Percentiles rank a stretch among this genome's conserved stretches.
Evolutionary conservation across 2,113 vertebrate genomes (phyloP).

Genomic region (Reinhardtius hippoglossoides): DNA sequence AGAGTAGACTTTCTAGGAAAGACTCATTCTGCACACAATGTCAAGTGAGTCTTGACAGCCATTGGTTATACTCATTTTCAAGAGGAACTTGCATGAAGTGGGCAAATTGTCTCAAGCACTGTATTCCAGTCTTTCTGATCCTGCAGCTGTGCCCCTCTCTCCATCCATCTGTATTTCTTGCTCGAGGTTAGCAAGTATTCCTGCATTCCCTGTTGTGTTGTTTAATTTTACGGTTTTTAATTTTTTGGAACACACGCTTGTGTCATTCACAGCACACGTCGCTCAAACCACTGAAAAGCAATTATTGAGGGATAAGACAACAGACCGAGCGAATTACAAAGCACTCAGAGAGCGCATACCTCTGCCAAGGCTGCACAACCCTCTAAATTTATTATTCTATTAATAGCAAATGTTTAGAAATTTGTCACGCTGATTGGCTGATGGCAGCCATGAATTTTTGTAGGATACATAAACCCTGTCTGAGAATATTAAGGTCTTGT

Average conservation of each 20-base stretch:
- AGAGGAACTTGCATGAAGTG: slow-evolving; percentile 56
- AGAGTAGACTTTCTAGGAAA: slow-evolving; percentile 60
- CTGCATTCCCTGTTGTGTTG: slow-evolving; percentile 1
- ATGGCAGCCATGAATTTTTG: slow-evolving; percentile 31
- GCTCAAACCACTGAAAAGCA: slow-evolving; percentile 22
- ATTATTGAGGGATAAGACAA: slow-evolving; percentile 29
- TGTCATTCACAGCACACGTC: slow-evolving; percentile 14
- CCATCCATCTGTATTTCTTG: not conserved
- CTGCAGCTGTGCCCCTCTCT: not conserved
- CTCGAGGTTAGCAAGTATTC: not conserved
- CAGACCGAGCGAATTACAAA: slow-evolving; percentile 48
- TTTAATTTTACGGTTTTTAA: slow-evolving; percentile 11
- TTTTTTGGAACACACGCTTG: slow-evolving; percentile 13
- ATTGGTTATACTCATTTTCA: slow-evolving; percentile 51
- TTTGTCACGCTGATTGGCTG: slow-evolving; percentile 54
- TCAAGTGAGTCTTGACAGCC: slow-evolving; percentile 67
- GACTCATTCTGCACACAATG: slow-evolving; percentile 45
- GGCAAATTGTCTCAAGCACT: slow-evolving; percentile 31
- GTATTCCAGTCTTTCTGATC: slow-evolving; percentile 23
- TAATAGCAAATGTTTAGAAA: slow-evolving; percentile 47
- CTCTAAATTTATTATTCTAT: slow-evolving; percentile 44
- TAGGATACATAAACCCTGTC: slow-evolving; percentile 20
- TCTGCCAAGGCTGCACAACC: slow-evolving; percentile 18
- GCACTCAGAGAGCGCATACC: slow-evolving; percentile 17
- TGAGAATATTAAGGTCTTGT: slow-evolving; percentile 22